phyloP scores from a whole-genome alignment of 2,113 vertebrate species.

The Dinomys branickii region DNA sequence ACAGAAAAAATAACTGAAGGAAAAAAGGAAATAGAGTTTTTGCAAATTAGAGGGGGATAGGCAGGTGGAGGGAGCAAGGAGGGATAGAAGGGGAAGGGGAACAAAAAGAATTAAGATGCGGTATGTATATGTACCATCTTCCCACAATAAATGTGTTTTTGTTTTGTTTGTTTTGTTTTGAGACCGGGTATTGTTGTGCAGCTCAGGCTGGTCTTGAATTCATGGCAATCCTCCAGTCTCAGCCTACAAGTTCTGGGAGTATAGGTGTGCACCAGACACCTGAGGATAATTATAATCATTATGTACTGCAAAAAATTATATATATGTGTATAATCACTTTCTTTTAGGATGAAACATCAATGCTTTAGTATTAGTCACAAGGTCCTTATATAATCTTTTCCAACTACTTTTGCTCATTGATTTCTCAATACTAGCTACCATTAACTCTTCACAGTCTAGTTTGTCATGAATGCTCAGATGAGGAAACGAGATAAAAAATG shows the following conservation, averaged over 20 bases:
- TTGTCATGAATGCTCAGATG: not conserved
- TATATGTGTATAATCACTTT: no score
- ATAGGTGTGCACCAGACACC: no score
- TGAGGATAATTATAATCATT: no score
- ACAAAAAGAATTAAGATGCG: not conserved
- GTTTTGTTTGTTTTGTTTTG: not conserved
- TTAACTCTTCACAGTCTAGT: not conserved
- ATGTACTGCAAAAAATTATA: no score
- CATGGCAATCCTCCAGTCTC: no score
- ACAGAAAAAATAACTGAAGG: not conserved
- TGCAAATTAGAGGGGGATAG: not conserved
- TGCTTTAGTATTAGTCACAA: conserved; percentile 38
- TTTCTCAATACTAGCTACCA: not conserved
- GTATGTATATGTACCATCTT: not conserved
- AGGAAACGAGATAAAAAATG: not conserved
- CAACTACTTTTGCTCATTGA: conserved; percentile 34
- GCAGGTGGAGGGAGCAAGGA: not conserved
- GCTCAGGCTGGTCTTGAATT: no score
- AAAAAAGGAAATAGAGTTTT: not conserved
- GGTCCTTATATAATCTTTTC: not conserved
- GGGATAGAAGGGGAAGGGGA: not conserved
- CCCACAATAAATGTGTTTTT: no score
- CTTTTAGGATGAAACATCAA: conserved; percentile 24
- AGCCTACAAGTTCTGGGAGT: no score
- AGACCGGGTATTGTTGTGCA: no score